Evolutionary conservation across 2,797 vertebrate genomes (phyloP).

Genomic region (Anguilla marmorata): DNA sequence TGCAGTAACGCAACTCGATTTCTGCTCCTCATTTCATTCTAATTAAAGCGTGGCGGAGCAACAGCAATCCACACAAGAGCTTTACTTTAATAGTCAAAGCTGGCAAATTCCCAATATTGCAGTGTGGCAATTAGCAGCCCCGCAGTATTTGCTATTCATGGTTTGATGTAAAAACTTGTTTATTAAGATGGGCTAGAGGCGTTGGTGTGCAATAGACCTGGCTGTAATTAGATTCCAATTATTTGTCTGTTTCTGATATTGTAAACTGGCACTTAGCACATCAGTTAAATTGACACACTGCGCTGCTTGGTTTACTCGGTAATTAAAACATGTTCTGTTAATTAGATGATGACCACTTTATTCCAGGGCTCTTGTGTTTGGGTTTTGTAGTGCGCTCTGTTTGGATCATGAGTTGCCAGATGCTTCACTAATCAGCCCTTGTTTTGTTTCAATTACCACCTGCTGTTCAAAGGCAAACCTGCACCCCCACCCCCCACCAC

Average conservation of each 20-base stretch:
- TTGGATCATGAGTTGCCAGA: conserved; percentile 99
- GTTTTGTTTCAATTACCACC: conserved; percentile 99
- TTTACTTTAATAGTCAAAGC: conserved; percentile 91
- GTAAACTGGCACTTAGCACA: conserved; percentile 99
- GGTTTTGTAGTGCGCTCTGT: conserved; percentile 89
- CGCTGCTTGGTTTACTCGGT: conserved; percentile 99
- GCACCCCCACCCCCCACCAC: conserved; percentile 67
- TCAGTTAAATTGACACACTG: conserved; percentile 99
- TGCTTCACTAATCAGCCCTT: conserved; percentile 99
- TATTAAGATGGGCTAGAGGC: conserved; percentile 99
- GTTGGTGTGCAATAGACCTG: conserved; percentile 97
- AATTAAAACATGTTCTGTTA: conserved; percentile 99
- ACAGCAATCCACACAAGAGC: conserved; percentile 92
- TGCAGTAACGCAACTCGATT: conserved; percentile 84
- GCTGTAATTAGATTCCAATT: conserved; percentile 99
- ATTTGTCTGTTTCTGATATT: conserved; percentile 99
- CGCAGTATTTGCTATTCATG: conserved; percentile 97
- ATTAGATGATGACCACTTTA: conserved; percentile 99
- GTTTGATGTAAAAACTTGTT: conserved; percentile 99
- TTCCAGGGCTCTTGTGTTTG: conserved; percentile 99
- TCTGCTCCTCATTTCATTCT: conserved; percentile 91
- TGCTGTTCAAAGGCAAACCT: conserved; percentile 99
- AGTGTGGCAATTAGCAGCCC: conserved; percentile 95
- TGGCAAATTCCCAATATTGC: conserved; percentile 97
- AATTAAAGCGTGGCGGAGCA: conserved; percentile 89